Percentiles rank a stretch among this genome's conserved stretches.
phyloP scores from a whole-genome alignment of 1,140 invertebrate genomes.

The Triops cancriformis region DNA sequence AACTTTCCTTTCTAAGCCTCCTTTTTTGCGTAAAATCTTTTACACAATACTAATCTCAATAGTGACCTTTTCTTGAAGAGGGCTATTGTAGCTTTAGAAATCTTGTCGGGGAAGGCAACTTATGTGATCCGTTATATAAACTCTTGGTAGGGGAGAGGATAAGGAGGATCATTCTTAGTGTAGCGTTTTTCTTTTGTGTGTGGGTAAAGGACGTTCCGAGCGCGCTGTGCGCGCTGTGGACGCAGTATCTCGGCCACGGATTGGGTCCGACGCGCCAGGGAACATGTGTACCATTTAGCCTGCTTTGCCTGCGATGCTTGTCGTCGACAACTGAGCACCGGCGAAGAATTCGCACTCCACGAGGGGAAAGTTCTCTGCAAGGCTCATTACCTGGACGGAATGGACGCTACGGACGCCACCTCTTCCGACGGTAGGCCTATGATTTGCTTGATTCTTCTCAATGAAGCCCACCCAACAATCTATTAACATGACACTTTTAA shows the following conservation, averaged over 20 bases:
- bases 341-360: slow-evolving; percentile 93
- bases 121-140: too few species aligned
- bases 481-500: too few species aligned
- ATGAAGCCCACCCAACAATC: neutral
- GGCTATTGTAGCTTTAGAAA: neutral
- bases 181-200: slow-evolving; percentile 30
- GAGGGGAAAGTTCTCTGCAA: slow-evolving; percentile 89
- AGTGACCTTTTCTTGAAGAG: neutral
- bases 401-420: slow-evolving; percentile 74
- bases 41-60: neutral
- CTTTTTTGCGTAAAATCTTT: neutral
- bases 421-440: slow-evolving; percentile 65
- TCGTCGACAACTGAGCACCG: slow-evolving; percentile 90
- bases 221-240: slow-evolving; percentile 91
- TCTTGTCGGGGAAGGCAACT: neutral
- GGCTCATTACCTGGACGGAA: slow-evolving; percentile 86
- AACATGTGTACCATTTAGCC: slow-evolving; percentile 93
- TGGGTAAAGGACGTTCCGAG: slow-evolving; percentile 79
- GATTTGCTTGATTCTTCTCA: neutral
- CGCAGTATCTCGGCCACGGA: slow-evolving; percentile 85
- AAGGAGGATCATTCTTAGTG: too few species aligned
- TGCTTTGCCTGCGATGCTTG: slow-evolving; percentile 98
- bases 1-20: neutral
- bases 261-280: slow-evolving; percentile 90
- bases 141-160: too few species aligned